Conservation (phyloP, 2,113 vertebrate species). For the Festucalex cinctus region DNA sequence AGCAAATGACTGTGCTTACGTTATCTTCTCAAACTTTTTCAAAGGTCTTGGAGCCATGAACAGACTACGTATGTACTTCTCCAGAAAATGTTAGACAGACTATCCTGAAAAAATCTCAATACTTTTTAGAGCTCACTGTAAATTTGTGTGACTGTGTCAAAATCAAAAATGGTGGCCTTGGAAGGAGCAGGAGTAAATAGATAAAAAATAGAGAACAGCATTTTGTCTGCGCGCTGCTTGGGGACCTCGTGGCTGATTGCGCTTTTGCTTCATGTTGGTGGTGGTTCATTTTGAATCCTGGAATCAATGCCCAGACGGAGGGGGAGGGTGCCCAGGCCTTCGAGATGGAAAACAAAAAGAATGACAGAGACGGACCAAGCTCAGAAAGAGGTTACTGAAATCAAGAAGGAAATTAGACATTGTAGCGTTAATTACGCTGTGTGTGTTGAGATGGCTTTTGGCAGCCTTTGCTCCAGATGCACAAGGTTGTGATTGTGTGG, state of each 20-base stretch:
- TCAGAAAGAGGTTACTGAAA: conserved; percentile 62
- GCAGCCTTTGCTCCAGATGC: conserved; percentile 79
- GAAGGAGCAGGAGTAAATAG: conserved; percentile 31
- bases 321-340: conserved; percentile 31
- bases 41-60: too few relatives aligned
- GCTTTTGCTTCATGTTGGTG: conserved; percentile 72
- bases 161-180: conserved; percentile 12
- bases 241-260: conserved; percentile 65
- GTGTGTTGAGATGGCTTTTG: conserved; percentile 43
- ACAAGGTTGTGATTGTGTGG: conserved; percentile 76
- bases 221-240: conserved; percentile 49
- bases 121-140: neutral
- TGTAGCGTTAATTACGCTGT: conserved; percentile 34
- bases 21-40: too few relatives aligned
- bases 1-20: too few relatives aligned
- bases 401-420: conserved; percentile 58
- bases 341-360: conserved; percentile 61
- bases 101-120: too few relatives aligned
- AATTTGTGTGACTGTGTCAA: conserved; percentile 12
- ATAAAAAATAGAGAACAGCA: conserved; percentile 40
- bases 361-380: conserved; percentile 50
- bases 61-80: too few relatives aligned
- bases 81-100: too few relatives aligned
- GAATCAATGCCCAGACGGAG: conserved; percentile 63
- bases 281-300: conserved; percentile 54